Evolutionary conservation across 2,888 invertebrate genomes (phyloP).

Genomic region (Microctonus hyperodae): DNA sequence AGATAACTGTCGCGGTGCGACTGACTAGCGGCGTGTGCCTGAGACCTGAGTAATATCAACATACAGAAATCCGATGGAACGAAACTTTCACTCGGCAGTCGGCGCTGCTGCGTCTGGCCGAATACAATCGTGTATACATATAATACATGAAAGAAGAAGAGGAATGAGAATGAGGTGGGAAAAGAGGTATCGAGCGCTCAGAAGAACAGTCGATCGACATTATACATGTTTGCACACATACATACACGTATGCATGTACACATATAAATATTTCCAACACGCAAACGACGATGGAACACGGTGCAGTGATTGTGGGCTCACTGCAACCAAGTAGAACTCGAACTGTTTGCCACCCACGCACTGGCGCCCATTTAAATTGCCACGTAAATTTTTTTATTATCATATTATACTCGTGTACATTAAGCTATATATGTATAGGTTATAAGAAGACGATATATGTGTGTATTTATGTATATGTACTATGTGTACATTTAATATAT

Average conservation of each 20-base stretch:
- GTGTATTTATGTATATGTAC: neutral
- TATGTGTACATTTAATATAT: neutral
- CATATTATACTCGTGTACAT: no score
- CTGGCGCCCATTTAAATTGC: neutral
- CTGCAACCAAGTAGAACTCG: neutral
- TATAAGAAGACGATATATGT: neutral
- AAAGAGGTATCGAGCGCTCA: neutral
- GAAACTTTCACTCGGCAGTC: conserved; percentile 40
- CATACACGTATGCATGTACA: neutral
- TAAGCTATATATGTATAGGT: neutral
- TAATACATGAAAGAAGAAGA: no score
- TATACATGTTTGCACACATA: neutral
- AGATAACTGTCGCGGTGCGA: conserved; percentile 43
- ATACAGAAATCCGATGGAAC: conserved; percentile 23
- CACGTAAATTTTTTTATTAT: neutral
- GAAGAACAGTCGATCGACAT: conserved; percentile 28
- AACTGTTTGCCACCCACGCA: neutral
- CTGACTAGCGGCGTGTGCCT: conserved; percentile 34
- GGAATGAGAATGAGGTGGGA: neutral
- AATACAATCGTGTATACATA: no score
- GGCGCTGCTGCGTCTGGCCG: conserved; percentile 1
- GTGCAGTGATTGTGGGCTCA: neutral
- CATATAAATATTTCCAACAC: neutral
- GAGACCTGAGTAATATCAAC: neutral
- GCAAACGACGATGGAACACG: neutral